These are phyloP conservation scores for Lordiphosa andalusiaca DNA, from an alignment of 2,888 invertebrate species.

Conservation along the genomic window DNA sequence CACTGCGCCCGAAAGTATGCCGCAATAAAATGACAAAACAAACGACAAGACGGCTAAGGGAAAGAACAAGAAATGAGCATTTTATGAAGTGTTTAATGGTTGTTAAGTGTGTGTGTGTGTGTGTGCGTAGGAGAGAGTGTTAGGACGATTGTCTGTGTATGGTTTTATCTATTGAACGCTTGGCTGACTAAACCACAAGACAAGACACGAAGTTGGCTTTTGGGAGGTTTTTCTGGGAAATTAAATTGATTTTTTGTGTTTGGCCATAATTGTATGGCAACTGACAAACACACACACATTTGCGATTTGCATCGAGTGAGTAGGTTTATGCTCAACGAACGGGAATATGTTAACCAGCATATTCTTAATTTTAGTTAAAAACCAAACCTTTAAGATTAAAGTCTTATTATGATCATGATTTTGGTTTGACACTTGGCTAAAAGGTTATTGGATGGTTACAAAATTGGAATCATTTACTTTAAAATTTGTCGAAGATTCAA, in stretches of 20 bases:
- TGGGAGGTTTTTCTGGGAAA: conserved; percentile 19
- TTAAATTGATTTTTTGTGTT: conserved; percentile 49
- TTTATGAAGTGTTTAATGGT: conserved; percentile 74
- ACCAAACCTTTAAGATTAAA: too few species aligned
- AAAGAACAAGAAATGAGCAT: conserved; percentile 58
- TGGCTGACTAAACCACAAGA: conserved; percentile 44
- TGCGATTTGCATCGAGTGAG: conserved; percentile 24
- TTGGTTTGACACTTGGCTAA: too few species aligned
- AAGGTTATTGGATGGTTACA: too few species aligned
- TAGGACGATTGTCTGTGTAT: conserved; percentile 12
- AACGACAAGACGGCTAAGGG: conserved; percentile 32
- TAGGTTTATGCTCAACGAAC: too few species aligned
- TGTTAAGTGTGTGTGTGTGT: conserved; percentile 53
- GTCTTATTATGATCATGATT: too few species aligned
- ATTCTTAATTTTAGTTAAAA: too few species aligned
- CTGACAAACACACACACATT: conserved; percentile 15
- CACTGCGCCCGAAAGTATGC: conserved; percentile 42
- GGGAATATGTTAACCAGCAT: too few species aligned
- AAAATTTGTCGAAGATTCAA: too few species aligned
- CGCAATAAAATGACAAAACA: conserved; percentile 61
- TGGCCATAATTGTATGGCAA: conserved; percentile 50
- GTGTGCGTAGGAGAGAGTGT: conserved; percentile 18
- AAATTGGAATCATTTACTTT: too few species aligned
- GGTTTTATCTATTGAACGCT: conserved; percentile 57
- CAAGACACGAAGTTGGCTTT: conserved; percentile 15